Percentiles rank a stretch among this genome's conserved stretches.
Evolutionary conservation across 1,140 invertebrate species (phyloP).

Genomic region (Drosophila kikkawai): DNA sequence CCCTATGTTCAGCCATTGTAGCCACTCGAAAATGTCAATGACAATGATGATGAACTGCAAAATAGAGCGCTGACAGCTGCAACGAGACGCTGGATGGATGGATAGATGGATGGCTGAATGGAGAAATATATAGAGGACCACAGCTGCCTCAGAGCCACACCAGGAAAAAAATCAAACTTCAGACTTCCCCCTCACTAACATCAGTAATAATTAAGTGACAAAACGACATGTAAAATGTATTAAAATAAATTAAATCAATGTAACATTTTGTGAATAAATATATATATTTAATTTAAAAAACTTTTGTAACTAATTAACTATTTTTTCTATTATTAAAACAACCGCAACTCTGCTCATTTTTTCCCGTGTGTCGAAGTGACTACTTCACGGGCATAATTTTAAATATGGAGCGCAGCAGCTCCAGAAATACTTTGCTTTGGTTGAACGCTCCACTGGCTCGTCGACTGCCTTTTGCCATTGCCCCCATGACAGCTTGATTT

Average conservation of each 20-base stretch:
- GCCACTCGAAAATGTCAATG: constrained; percentile 82
- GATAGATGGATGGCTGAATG: constrained; percentile 52
- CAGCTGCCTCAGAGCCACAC: constrained; percentile 31
- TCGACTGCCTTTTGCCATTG: constrained; percentile 54
- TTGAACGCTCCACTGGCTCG: constrained; percentile 67
- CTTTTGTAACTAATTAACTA: not conserved
- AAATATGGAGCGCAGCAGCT: constrained; percentile 73
- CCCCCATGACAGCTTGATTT: constrained; percentile 80
- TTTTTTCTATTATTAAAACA: not conserved
- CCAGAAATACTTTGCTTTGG: constrained; percentile 75
- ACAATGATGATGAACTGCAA: constrained; percentile 83
- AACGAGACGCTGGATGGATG: constrained; percentile 75
- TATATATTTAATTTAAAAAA: not conserved
- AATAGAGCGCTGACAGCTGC: constrained; percentile 81
- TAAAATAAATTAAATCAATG: not conserved
- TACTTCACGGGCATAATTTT: constrained; percentile 78
- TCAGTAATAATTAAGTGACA: too few species aligned
- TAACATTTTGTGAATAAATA: too few species aligned
- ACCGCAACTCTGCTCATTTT: not conserved
- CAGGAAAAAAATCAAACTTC: not conserved
- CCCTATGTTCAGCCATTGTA: constrained; percentile 71
- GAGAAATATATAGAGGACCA: constrained; percentile 42
- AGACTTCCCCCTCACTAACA: not conserved
- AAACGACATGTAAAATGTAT: not conserved
- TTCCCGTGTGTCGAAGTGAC: not conserved